These are phyloP conservation scores for Sarcophaga bullata DNA, from an alignment of 1,140 invertebrate genomes.

Conservation along the genomic window DNA sequence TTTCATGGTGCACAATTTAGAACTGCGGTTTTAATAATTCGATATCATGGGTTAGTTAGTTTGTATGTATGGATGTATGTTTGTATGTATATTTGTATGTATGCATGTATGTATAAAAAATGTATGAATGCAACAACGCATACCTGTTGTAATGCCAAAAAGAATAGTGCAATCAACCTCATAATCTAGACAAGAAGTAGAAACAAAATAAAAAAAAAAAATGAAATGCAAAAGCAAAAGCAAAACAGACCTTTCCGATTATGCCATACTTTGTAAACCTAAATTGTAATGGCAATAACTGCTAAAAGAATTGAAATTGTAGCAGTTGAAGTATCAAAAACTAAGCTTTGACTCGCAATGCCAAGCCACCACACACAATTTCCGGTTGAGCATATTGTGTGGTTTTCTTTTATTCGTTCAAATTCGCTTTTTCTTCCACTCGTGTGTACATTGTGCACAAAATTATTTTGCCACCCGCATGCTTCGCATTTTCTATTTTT, in stretches of 20 bases:
- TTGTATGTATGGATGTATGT: neutral
- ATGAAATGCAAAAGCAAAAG: neutral
- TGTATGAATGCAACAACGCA: neutral
- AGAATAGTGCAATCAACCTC: neutral
- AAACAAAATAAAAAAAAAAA: neutral
- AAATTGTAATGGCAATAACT: neutral
- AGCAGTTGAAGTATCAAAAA: neutral
- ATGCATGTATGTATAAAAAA: neutral
- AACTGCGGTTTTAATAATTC: conserved; percentile 2
- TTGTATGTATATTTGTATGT: neutral
- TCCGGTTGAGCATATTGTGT: conserved; percentile 60
- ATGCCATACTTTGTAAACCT: conserved; percentile 9
- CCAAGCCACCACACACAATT: conserved; percentile 58
- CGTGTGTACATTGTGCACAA: neutral
- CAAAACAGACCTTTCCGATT: conserved; percentile 1
- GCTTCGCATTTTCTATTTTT: conserved; percentile 22
- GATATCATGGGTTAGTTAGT: neutral
- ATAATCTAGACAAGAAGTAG: neutral
- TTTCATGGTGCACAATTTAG: neutral
- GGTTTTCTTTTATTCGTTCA: conserved; percentile 17
- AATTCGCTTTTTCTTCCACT: conserved; percentile 10
- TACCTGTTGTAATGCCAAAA: neutral
- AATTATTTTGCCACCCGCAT: neutral
- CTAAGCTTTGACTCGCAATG: neutral
- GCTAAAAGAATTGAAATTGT: neutral